phyloP scores from a whole-genome alignment of 2,113 vertebrate genomes.

The Neotoma lepida region DNA sequence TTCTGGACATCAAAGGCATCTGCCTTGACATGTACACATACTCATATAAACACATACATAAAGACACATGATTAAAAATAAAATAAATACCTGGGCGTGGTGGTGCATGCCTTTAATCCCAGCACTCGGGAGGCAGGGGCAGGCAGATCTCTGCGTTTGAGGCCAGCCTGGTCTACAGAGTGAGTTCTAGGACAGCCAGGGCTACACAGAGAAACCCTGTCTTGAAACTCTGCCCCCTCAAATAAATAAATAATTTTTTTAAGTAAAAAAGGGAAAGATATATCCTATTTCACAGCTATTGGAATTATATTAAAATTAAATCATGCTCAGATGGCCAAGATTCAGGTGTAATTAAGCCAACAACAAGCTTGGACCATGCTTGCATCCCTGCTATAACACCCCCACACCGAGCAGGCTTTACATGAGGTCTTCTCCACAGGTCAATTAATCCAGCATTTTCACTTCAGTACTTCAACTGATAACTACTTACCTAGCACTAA shows the following conservation, averaged over 20 bases:
- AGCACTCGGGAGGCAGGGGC: background rate
- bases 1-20: background rate
- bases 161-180: background rate
- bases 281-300: background rate
- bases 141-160: background rate
- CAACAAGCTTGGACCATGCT: background rate
- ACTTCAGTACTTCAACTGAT: background rate
- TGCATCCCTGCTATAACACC: background rate
- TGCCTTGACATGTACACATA: background rate
- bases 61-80: background rate
- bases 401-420: background rate
- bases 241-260: background rate
- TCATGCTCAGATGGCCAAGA: background rate
- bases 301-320: conserved; percentile 14
- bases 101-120: background rate
- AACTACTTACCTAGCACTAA: background rate
- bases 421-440: background rate
- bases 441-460: background rate
- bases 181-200: background rate
- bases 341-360: background rate
- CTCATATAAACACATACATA: background rate
- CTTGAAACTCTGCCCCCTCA: background rate
- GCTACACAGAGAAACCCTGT: background rate
- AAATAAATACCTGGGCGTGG: background rate
- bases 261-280: background rate